These are phyloP conservation scores for Apodemia duryi DNA, from an alignment of 2,888 invertebrate species.

Conservation along the genomic window DNA sequence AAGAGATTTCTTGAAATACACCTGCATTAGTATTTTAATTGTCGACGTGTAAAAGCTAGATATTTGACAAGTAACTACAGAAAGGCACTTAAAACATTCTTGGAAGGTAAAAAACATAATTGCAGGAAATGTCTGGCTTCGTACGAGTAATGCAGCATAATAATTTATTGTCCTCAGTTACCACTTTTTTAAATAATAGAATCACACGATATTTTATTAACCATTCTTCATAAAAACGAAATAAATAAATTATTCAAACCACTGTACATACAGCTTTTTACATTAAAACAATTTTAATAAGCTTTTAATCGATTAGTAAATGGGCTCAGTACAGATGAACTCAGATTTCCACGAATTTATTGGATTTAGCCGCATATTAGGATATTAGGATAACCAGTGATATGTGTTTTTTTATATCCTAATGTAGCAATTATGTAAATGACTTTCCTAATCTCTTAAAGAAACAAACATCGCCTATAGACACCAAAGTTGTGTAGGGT, in stretches of 20 bases:
- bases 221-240: background rate
- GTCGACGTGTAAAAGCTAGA: slow-evolving; percentile 9
- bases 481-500: too few relatives aligned
- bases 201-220: slow-evolving; percentile 6
- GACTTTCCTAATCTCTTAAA: too few relatives aligned
- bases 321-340: background rate
- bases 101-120: slow-evolving; percentile 27
- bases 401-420: too few relatives aligned
- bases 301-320: background rate
- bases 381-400: too few relatives aligned
- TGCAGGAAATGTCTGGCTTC: slow-evolving; percentile 25
- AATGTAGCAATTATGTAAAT: too few relatives aligned
- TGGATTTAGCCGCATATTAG: too few relatives aligned
- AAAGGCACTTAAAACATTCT: slow-evolving; percentile 24
- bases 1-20: slow-evolving; percentile 5
- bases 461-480: too few relatives aligned
- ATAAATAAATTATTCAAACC: slow-evolving; percentile 4
- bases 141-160: slow-evolving; percentile 12
- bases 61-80: slow-evolving; percentile 17
- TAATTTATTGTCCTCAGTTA: slow-evolving; percentile 13
- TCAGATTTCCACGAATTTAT: too few relatives aligned
- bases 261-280: background rate
- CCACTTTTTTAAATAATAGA: slow-evolving; percentile 12
- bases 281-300: background rate
- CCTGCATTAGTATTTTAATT: slow-evolving; percentile 11